These are phyloP conservation scores for Bombycilla garrulus DNA, from an alignment of 2,113 vertebrate species.

Conservation along the genomic window DNA sequence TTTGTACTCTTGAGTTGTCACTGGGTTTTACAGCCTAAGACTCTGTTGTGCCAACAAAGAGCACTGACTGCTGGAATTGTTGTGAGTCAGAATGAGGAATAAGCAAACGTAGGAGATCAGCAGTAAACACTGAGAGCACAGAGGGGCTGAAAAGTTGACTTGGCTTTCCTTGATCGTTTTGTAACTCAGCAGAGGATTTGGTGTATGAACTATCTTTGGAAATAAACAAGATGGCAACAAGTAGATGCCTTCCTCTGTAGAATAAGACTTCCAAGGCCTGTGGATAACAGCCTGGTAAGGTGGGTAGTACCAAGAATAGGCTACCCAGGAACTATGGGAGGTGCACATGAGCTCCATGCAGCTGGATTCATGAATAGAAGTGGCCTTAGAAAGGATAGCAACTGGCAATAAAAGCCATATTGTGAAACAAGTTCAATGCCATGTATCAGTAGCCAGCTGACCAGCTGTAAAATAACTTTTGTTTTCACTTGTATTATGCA, in stretches of 20 bases:
- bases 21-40: neutral
- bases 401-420: neutral
- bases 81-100: neutral
- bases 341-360: neutral
- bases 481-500: neutral
- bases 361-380: neutral
- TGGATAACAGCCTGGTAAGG: neutral
- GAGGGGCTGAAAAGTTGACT: neutral
- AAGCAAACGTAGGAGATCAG: neutral
- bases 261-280: too few species aligned
- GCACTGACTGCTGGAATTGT: neutral
- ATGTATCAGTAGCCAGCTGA: neutral
- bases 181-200: neutral
- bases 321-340: neutral
- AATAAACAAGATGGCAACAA: neutral
- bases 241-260: too few species aligned
- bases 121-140: neutral
- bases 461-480: neutral
- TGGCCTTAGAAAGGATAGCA: neutral
- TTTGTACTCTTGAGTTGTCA: fast-evolving
- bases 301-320: neutral
- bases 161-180: neutral
- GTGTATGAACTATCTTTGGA: neutral
- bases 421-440: neutral
- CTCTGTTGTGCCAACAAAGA: neutral